Evolutionary conservation across 2,888 invertebrate genomes (phyloP), one percentile per base, ranked within the genome.

Genomic region (Lypha dubia): DNA sequence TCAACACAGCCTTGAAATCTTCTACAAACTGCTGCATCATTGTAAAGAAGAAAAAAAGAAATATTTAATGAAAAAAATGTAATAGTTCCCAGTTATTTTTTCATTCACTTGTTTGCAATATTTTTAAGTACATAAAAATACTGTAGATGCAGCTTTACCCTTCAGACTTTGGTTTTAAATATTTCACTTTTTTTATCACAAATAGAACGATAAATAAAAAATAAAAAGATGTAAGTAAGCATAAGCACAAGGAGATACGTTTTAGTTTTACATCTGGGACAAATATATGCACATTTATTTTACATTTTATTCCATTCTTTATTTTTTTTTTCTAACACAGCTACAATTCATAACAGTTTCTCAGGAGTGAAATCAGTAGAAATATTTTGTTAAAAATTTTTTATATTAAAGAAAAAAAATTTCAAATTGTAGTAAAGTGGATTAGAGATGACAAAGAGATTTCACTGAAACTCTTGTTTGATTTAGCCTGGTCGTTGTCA

Each of bases 1-100:
- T 53, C 22, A 74, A 41, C 17, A 22, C 63, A 73, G 68, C 84
- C 84, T 84, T 84, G 84, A 84, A 84, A 80, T 76, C 51, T 76
- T 80, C 38, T 75, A 49, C 67, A 84, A 80, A 84, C 80, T 76
- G 76, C 73, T 80, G 67, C 62, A 84, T 71, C 67, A 68, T 80
- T 77, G 62, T 53, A 70, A 67, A 70, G 62, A 62, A 62, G 62
- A 46, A 62, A n/a, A n/a, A n/a, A n/a, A n/a, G n/a, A n/a, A n/a
- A n/a, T n/a, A n/a, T n/a, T 60, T 32, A 35, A 49, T 49, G 38
- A 65, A 58, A 67, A 41, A 71, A 28, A 76, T 63, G 1, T 70
- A 41, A 79, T 56, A 79, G 49, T 79, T 73, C 56, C 13, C 65
- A 73, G 65, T 73, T 73, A 79, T 79, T 65, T 38, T 67, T 65